Base-by-base conservation (phyloP, 2,888 invertebrate genomes). In the Platycheirus rosarum region DNA sequence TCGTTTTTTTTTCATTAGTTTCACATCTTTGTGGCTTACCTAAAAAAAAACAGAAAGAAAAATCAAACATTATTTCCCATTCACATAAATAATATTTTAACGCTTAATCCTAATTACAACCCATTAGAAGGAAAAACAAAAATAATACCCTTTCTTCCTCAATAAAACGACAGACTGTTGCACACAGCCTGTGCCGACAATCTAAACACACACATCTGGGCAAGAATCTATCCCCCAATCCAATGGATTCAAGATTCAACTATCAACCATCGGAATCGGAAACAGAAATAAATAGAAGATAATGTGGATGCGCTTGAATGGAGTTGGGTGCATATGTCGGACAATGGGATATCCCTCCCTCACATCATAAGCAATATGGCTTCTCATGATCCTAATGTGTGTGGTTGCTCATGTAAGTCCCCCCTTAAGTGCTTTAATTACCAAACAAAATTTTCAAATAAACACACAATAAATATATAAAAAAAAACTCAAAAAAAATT, bases 91-190 rank as follows among this genome's bases (percentile, higher is more conserved):
- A 57, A 20, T 66, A 65, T 77, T 40, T 57, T 16, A 40, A 57
- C 77, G 68, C 82, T 82, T 77, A 82, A 77, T 71, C 77, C 77
- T 77, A 82, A 82, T 82, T 49, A 68, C 68, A 48, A 69, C 62
- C 73, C 79, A 65, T 53, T 49, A 23, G 8, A 29, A 62, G 11
- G 14, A 11, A 16, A 44, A 60, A 51, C 3, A 57, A 29, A 51
- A 23, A 76, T 62, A 3, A 76, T 60, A 8, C 76, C 76, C 71
- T 71, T 68, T 71, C 62, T 40, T 53, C 35, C 42, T 26, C 13
- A 29, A 40, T 2, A 29, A 1, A n/a, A 0, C 11, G 7, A 11
- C 66, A 37, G 63, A 71, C 55, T 51, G 65, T 57, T 57, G 57
- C 57, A 51, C 37, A 49, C 63, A 71, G n/a, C n/a, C n/a, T 20